Evolutionary conservation across 2,113 vertebrate genomes (phyloP).

Genomic region (Hoplias malabaricus): DNA sequence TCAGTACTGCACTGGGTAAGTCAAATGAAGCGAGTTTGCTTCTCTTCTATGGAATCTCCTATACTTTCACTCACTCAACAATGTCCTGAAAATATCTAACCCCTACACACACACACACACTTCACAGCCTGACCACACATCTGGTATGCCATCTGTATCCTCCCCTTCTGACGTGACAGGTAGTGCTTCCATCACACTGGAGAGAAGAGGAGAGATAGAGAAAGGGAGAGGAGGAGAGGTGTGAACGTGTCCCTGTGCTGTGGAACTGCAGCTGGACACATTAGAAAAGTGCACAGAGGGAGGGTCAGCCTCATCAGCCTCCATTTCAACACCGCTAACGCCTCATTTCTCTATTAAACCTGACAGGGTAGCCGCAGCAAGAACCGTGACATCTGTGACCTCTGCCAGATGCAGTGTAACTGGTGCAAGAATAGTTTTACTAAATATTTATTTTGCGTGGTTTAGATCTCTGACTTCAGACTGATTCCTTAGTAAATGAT

Average conservation of each 20-base stretch:
- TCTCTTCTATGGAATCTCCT: background rate
- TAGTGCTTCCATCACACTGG: constrained; percentile 68
- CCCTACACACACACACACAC: constrained; percentile 57
- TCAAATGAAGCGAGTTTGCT: background rate
- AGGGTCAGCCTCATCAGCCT: constrained; percentile 11
- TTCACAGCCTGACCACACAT: constrained; percentile 73
- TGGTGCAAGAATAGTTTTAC: background rate
- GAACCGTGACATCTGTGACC: background rate
- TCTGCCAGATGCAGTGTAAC: background rate
- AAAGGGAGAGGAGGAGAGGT: constrained; percentile 54
- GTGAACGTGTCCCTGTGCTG: constrained; percentile 71
- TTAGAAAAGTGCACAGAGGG: constrained; percentile 44
- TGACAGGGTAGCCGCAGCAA: background rate
- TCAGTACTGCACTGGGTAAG: too few species aligned
- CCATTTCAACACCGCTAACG: background rate
- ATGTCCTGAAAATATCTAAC: constrained; percentile 36
- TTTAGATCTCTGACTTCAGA: too few species aligned
- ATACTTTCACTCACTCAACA: constrained; percentile 12
- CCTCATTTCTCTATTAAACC: constrained; percentile 18
- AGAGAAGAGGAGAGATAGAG: constrained; percentile 41
- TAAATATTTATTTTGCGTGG: background rate
- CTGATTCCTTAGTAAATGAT: too few species aligned
- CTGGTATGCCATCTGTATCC: constrained; percentile 75
- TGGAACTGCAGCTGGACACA: constrained; percentile 70
- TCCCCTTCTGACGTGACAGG: constrained; percentile 71